Conservation (phyloP, 2,888 invertebrate species). For the Dinocampus coccinellae region DNA sequence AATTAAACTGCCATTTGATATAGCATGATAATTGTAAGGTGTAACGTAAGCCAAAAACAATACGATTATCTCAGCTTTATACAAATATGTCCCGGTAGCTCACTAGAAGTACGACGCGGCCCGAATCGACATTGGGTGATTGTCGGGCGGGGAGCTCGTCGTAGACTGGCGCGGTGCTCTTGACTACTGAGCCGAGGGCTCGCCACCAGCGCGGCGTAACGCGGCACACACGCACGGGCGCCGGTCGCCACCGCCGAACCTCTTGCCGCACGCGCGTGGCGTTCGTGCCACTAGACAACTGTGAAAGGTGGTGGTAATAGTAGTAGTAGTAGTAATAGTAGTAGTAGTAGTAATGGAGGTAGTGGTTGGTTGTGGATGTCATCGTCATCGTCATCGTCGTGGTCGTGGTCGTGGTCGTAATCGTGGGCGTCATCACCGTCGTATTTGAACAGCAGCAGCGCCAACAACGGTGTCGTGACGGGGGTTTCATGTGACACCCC, state of each 20-base stretch:
- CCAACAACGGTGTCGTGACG: slow-evolving; percentile 41
- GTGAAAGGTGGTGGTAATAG: slow-evolving; percentile 9
- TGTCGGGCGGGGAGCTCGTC: slow-evolving; percentile 56
- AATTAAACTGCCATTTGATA: neutral
- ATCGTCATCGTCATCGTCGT: slow-evolving; percentile 19
- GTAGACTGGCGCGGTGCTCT: slow-evolving; percentile 61
- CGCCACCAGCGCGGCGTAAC: slow-evolving; percentile 51
- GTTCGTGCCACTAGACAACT: slow-evolving; percentile 28
- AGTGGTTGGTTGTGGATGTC: slow-evolving; percentile 27
- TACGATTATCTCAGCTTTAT: slow-evolving; percentile 6
- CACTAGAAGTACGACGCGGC: slow-evolving; percentile 27
- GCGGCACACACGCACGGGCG: slow-evolving; percentile 50
- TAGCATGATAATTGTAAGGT: neutral
- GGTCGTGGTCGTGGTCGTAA: slow-evolving; percentile 20
- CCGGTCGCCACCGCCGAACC: slow-evolving; percentile 42
- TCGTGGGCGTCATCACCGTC: slow-evolving; percentile 26
- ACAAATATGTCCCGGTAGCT: slow-evolving; percentile 35
- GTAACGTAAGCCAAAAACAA: slow-evolving; percentile 2
- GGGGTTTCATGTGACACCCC: slow-evolving; percentile 43
- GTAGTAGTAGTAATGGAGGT: neutral
- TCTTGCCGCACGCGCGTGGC: slow-evolving; percentile 42
- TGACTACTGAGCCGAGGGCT: slow-evolving; percentile 51
- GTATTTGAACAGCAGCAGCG: slow-evolving; percentile 44
- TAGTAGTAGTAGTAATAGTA: slow-evolving; percentile 10
- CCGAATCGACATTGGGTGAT: slow-evolving; percentile 53